Evolutionary conservation across 2,797 vertebrate species (phyloP).

Genomic region (Hypotaenidia okinawae): DNA sequence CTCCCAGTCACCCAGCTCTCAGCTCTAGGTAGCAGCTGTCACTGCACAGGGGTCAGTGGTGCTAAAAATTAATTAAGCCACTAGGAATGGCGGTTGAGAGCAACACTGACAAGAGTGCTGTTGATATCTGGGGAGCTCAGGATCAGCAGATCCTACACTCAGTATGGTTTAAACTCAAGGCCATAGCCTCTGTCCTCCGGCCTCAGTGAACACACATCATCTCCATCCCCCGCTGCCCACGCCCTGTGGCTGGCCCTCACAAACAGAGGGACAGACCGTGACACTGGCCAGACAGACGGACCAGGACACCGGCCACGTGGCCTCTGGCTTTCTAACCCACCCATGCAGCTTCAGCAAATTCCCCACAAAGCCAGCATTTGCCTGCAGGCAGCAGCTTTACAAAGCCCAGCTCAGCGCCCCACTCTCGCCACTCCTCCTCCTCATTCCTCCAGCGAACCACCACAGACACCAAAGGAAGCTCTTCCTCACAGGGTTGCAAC

Average conservation of each 20-base stretch:
- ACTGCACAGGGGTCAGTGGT: not conserved
- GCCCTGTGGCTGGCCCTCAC: not conserved
- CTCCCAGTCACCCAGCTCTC: not conserved
- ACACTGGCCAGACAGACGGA: rapidly evolving
- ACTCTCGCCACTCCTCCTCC: not conserved
- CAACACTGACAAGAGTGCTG: not conserved
- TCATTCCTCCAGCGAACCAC: not conserved
- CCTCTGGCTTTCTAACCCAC: not conserved
- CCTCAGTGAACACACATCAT: not conserved
- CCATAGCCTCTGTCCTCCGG: not conserved
- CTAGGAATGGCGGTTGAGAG: not conserved
- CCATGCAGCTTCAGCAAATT: slow-evolving; percentile 55
- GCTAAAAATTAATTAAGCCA: slow-evolving; percentile 24
- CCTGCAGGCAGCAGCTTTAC: not conserved
- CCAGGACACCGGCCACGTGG: not conserved
- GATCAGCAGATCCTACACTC: not conserved
- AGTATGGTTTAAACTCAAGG: rapidly evolving
- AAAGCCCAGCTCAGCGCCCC: not conserved
- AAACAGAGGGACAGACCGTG: not conserved
- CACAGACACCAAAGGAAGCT: not conserved
- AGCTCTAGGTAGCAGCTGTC: not conserved
- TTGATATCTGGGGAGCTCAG: not conserved
- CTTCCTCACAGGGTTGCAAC: not conserved
- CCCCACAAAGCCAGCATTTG: slow-evolving; percentile 1
- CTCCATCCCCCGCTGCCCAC: not conserved